Percentiles rank a stretch among this genome's conserved stretches.
These are phyloP conservation scores for Chymomyza amoena DNA, from an alignment of 2,888 invertebrate genomes.

Conservation along the genomic window DNA sequence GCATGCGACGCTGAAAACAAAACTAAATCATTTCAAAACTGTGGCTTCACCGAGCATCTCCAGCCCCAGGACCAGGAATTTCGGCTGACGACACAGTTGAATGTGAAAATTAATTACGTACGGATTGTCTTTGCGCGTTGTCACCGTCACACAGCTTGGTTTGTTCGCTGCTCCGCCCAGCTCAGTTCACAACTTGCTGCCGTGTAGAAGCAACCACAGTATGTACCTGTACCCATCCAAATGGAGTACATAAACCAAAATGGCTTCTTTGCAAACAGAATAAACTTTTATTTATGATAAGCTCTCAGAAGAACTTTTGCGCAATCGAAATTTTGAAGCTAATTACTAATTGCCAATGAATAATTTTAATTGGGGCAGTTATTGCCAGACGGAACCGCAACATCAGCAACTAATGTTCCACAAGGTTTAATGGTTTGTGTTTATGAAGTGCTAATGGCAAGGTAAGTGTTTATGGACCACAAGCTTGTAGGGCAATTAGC, in stretches of 20 bases:
- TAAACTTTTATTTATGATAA: slow-evolving; percentile 14
- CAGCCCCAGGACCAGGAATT: slow-evolving; percentile 9
- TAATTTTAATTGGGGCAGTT: slow-evolving; percentile 17
- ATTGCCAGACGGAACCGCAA: not conserved
- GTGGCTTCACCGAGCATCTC: slow-evolving; percentile 18
- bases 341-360: slow-evolving; percentile 37
- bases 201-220: not conserved
- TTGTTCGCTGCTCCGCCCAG: not conserved
- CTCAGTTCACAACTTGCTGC: not conserved
- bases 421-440: not conserved
- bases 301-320: slow-evolving; percentile 7
- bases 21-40: slow-evolving; percentile 38
- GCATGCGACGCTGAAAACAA: slow-evolving; percentile 41
- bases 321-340: slow-evolving; percentile 36
- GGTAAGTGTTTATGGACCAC: not conserved
- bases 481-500: not conserved
- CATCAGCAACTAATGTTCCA: not conserved
- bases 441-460: slow-evolving; percentile 1
- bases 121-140: slow-evolving; percentile 8
- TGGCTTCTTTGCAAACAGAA: slow-evolving; percentile 5
- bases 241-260: not conserved
- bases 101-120: slow-evolving; percentile 50
- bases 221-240: not conserved
- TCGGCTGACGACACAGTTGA: slow-evolving; percentile 23
- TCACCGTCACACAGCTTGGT: not conserved